A percentile compares a stretch with the other conserved stretches of the same genome.
phyloP scores from a whole-genome alignment of 2,113 vertebrate species.

The Ictidomys tridecemlineatus region DNA sequence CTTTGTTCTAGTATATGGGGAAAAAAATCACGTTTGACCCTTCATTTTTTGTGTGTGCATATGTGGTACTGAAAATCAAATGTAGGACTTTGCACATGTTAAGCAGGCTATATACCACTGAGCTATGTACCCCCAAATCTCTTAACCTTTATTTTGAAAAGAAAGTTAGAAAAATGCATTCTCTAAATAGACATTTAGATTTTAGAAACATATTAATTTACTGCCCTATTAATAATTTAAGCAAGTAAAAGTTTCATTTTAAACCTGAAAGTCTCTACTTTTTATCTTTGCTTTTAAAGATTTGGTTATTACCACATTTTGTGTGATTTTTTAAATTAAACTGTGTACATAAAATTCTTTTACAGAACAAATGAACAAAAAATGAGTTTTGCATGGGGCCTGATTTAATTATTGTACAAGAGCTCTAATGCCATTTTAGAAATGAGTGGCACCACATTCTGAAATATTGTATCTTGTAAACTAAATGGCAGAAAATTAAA shows the following conservation, averaged over 20 bases:
- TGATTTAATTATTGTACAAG: constrained; percentile 48
- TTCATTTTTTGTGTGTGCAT: no score
- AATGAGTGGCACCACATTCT: not conserved
- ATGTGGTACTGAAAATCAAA: no score
- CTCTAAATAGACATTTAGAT: constrained; percentile 40
- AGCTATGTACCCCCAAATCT: no score
- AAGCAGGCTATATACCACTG: no score
- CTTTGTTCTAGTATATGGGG: not conserved
- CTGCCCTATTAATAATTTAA: constrained; percentile 73
- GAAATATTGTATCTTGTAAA: constrained; percentile 59
- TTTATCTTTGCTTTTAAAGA: constrained; percentile 79
- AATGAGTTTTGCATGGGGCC: constrained; percentile 44
- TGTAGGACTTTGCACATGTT: no score
- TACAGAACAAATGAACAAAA: constrained; percentile 65
- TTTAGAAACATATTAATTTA: constrained; percentile 28
- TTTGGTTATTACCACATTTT: constrained; percentile 73
- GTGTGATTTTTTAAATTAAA: constrained; percentile 76
- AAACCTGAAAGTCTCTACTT: constrained; percentile 61
- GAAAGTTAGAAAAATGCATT: constrained; percentile 48
- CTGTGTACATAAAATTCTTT: constrained; percentile 61
- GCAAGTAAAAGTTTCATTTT: constrained; percentile 62
- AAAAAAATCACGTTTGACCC: not conserved
- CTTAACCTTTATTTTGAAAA: constrained; percentile 57
- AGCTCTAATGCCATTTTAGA: constrained; percentile 55
- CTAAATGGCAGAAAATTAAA: not conserved